Conservation (phyloP, 2,113 vertebrate species). For the Mus spicilegus region DNA sequence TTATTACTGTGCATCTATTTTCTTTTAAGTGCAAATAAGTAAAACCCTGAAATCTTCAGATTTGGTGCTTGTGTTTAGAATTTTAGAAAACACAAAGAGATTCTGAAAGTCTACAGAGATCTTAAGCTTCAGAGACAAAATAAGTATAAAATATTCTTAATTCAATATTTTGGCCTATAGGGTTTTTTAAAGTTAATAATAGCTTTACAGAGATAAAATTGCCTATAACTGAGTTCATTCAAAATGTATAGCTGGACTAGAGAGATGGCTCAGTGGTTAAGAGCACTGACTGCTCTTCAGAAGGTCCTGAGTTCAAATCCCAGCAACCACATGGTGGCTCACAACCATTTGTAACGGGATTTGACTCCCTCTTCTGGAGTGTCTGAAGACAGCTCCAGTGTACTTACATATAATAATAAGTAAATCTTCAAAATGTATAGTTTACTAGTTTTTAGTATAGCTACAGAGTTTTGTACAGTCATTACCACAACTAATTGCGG, state of each 20-base stretch:
- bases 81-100: slow-evolving; percentile 28
- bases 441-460: slow-evolving; percentile 55
- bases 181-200: slow-evolving; percentile 18
- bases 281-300: no score
- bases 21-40: slow-evolving; percentile 48
- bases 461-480: background rate
- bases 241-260: background rate
- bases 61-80: slow-evolving; percentile 48
- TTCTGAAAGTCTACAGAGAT: slow-evolving; percentile 10
- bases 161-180: slow-evolving; percentile 25
- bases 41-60: slow-evolving; percentile 13
- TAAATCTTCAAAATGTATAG: background rate
- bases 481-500: slow-evolving; percentile 17
- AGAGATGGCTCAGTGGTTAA: no score
- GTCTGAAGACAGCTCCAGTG: no score
- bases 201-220: slow-evolving; percentile 45
- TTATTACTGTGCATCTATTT: background rate
- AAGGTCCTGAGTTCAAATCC: no score
- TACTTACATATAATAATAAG: no score
- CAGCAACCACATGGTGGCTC: no score
- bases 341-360: no score
- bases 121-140: background rate
- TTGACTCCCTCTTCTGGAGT: no score
- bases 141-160: slow-evolving; percentile 22
- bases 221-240: slow-evolving; percentile 1